Evolutionary conservation across 2,797 vertebrate genomes (phyloP), one percentile per base, ranked within the genome.

Genomic region (Peromyscus attwateri): DNA sequence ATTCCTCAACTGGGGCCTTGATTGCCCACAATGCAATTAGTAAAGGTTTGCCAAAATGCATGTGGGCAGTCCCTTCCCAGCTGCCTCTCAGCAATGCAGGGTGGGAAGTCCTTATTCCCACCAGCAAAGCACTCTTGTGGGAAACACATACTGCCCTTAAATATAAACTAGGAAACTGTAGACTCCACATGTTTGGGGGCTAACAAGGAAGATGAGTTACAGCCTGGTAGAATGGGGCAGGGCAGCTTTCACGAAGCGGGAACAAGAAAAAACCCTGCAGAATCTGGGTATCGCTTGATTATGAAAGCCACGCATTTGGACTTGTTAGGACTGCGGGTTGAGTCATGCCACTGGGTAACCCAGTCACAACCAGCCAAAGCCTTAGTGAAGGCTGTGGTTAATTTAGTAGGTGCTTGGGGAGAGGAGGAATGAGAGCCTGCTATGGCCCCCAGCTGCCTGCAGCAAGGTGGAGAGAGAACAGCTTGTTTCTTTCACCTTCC

Each of bases 101-200:
- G n/a, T 87, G 64, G 64, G 70, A 87, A 80, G 52, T 75, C 34
- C 55, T 88, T 40, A 40, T 96, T 25, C 64, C 27, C 76, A 57
- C 37, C 31, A 25, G 31, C 76, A 34, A 40, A n/a, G 31, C 9
- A 49, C 40, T 79, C 57, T 92, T 57, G 55, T 21, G 37, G 79
- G 73, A 66, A 71, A 64, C 49, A 92, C 40, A 73, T 23, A 19
- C 37, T 88, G 57, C 40, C 57, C 23, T 62, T 91, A 82, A 55
- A 85, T 68, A 82, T 92, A 89, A 94, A 55, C 57, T 29, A 57
- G 49, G 64, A 55, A 64, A 84, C 76, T 89, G 12, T 57, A 46
- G 66, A 49, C 27, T 84, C 16, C 14, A 0, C 21, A 27, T 68
- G 14, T 82, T 85, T 40, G 82, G 83, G 68, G 49, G 37, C 31